Base-by-base conservation (phyloP, 2,113 vertebrate genomes). In the Calidris pugnax region DNA sequence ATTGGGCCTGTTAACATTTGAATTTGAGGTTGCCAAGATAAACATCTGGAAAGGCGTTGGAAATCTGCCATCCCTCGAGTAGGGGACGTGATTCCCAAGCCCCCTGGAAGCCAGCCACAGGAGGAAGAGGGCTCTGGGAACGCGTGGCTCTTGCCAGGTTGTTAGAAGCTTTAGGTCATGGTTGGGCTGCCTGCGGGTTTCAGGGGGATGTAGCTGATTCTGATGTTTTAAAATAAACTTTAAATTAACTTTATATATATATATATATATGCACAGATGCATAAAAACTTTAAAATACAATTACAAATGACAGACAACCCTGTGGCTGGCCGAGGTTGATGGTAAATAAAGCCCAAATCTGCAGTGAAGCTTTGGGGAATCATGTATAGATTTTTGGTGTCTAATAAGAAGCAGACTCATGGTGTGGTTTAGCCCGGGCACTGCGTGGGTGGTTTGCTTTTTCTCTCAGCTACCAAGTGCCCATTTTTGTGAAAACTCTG, bases 41-140 rank as follows among this genome's bases (percentile, higher is more conserved):
- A 93, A 94, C 89, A 96, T 96, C 87, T 91, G 94, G 87, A 89
- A 93, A 83, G 23, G n/a, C 77, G 87, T 89, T 85, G 75, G 75
- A 50, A 88, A 91, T 69, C 67, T 81, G 85, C 74, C 0, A 3
- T 92, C 87, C 64, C 82, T 77, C 0, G 7, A 73, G 60, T 35
- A 77, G 57, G 77, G 87, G 91, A 89, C 39, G 12, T 3, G 26
- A 73, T 71, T 96, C 90, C 66, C 86, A 84, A 87, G 68, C 56
- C 73, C 77, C 53, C 69, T 95, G 86, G 92, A 92, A 59, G 87
- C 63, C 60, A 68, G 92, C 76, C 68, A 78, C 35, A 1, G 0
- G 4, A 91, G 72, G 62, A 88, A 63, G 67, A 91, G 85, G 56
- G 43, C 64, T 71, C 92, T 86, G 92, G 79, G 95, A 94, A 88